Base-by-base conservation (phyloP, 1,140 invertebrate species). In the Monochamus saltuarius region DNA sequence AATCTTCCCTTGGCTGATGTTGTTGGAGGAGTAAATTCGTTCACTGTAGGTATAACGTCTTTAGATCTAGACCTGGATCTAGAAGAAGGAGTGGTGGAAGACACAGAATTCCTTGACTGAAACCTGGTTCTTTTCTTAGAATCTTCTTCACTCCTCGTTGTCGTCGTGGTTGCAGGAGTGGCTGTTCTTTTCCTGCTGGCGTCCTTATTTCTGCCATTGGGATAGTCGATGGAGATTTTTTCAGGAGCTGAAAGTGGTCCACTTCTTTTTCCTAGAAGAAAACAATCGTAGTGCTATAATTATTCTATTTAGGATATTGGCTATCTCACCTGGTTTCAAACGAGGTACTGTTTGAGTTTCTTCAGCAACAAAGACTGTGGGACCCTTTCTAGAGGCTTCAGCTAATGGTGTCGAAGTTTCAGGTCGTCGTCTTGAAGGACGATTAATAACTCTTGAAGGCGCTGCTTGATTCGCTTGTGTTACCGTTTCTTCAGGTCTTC, bases 301-400 rank as follows among this genome's bases (percentile, higher is more conserved):
- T 38, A 37, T 47, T 62, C 52, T 10, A 36, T 47, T n/a, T 34
- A 16, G 54, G 9, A 9, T 59, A 58, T 63, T 59, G 35, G 66
- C 66, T 59, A 56, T 68, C 39, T 68, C 65, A n/a, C 70, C 71
- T n/a, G 70, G 64, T 57, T 68, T 60, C 14, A 68, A 52, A 47
- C 64, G 54, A 8, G 46, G 10, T 35, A 59, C 54, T 4, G 37
- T 36, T 22, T 57, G 58, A 34, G 16, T 42, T 22, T 45, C 35
- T 54, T 66, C 61, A 7, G 59, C 62, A 3, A 62, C 58, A 38
- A 69, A 69, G 0, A 72, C 63, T 10, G 70, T 67, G 0, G 70
- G 66, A 9, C 61, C 57, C 59, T 59, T 50, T 34, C 35, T 54
- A 39, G 39, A 39, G 35, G 29, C 42, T 47, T 52, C 47, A 19